Evolutionary conservation across 1,140 invertebrate species (phyloP), one percentile per base, ranked within the genome.

Genomic region (Homarus americanus): DNA sequence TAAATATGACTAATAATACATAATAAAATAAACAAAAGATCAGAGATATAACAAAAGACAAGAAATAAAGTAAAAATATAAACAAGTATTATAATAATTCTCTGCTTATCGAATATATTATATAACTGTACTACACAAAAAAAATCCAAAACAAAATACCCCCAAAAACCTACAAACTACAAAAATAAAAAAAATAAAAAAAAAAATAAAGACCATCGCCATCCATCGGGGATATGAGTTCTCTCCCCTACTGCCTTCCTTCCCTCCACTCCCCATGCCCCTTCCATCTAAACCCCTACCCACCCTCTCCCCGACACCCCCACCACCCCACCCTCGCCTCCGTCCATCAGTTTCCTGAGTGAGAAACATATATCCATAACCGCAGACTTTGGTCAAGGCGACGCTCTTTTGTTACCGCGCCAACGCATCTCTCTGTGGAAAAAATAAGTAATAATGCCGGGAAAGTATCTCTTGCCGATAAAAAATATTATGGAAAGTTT

Each of bases 141-240:
- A 49, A 10, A 49, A 49, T 49, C 34, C 20, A 10, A 28, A 12
- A 1, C 17, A 40, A 78, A n/a, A 78, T 28, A 28, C n/a, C n/a
- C n/a, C n/a, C n/a, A n/a, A n/a, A n/a, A n/a, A n/a, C n/a, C n/a
- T n/a, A n/a, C n/a, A n/a, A 58, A 58, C 17, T 12, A 58, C 53
- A 17, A 58, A 17, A 58, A 49, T 49, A 49, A 49, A 49, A 49
- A 49, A 10, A 49, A 49, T 49, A 75, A 40, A 10, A 28, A 12
- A 1, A 41, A 40, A 78, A n/a, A 78, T 28, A 28, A 28, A 69
- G 32, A 69, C 63, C 53, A 17, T 20, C 63, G 28, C 63, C n/a
- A 69, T 69, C 63, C 63, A 69, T 69, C n/a, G 15, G 63, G 32
- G 63, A 69, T 69, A 69, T 69, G 63, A 69, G n/a, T 4, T 32